Base-by-base conservation (phyloP, 2,113 vertebrate genomes). In the Balaenoptera acutorostrata region DNA sequence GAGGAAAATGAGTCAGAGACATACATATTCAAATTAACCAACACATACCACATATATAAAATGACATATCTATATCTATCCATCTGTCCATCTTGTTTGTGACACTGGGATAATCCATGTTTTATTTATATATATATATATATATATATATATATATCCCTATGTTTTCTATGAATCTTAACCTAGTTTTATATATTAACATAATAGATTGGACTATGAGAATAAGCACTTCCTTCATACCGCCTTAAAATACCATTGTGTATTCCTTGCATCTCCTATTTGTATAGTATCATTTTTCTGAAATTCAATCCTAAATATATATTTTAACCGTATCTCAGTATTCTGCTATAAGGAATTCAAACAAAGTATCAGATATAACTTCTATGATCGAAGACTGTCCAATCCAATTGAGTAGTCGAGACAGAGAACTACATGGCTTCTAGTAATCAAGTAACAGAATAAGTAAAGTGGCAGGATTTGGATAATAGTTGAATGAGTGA, bases 161-260 rank as follows among this genome's bases (percentile, higher is more conserved):
- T 74, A 33, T 52, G 9, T 80, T 95, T 94, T 80, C 85, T 87
- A 81, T 74, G 36, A 69, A 41, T 92, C 33, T 97, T 86, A 63
- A 78, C 21, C 44, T 57, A 84, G 18, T 63, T 93, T 84, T 44
- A n/a, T 25, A 66, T 44, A 78, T 68, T 75, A 72, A 88, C 8
- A 68, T 55, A 66, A 57, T 21, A 85, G 31, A 80, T 20, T 80
- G 18, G 27, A 69, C 33, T 57, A 55, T 80, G 33, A 92, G n/a
- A 71, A 52, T 66, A 69, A 93, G 9, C 15, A 59, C 36, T 93
- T 90, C 49, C 66, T 77, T 77, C 68, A 46, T 69, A 55, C 63
- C 33, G 6, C 20, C 71, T 95, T 88, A 78, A 85, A 85, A 85
- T 68, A 85, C 2, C 64, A 31, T n/a, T 71, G 41, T 11, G 2